Evolutionary conservation across 2,113 vertebrate genomes (phyloP), one percentile per base, ranked within the genome.

Genomic region (Varanus komodoensis): DNA sequence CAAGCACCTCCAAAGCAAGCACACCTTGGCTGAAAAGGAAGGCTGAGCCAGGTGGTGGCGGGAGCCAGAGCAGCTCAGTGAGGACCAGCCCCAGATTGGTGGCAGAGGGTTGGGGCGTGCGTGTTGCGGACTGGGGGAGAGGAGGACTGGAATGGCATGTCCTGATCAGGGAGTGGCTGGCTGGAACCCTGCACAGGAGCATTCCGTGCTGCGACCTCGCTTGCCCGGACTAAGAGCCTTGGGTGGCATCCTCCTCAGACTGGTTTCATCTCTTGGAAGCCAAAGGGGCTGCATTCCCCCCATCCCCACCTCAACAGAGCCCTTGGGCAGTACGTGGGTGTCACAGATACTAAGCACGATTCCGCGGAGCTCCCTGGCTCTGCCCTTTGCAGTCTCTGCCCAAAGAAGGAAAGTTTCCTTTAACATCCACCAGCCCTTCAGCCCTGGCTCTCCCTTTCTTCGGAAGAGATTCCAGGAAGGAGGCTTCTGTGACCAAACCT

Each of bases 371-470:
- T 1, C 5, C 86, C 48, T 69, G 90, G 54, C 44, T 12, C 82
- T 25, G 4, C 12, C 8, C n/a, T 81, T 89, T 48, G 48, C 87
- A 87, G 7, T 4, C 21, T 77, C 50, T 71, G 5, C 54, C n/a
- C n/a, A 1, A 8, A 25, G 89, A 50, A 19, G 90, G 52, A 64
- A 81, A 74, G 86, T 32, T 1, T 80, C 44, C 32, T 52, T 93
- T 91, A 64, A 19, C 8, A 67, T 61, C 29, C 54, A 82, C 89
- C 12, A 29, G 50, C 38, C 57, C 17, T 0, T 68, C 25, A 87
- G 8, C 15, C 34, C 4, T 27, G 38, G 1, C 0, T 0, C 0
- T 0, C 3, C 25, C n/a, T 54, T 54, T 52, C 34, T 8, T 2
- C 84, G 38, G 54, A 78, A 73, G 57, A 82, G 32, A 25, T 38